A percentile compares a stretch with the other conserved stretches of the same genome.
Conservation (phyloP, 1,140 invertebrate genomes). For the Plodia interpunctella region DNA sequence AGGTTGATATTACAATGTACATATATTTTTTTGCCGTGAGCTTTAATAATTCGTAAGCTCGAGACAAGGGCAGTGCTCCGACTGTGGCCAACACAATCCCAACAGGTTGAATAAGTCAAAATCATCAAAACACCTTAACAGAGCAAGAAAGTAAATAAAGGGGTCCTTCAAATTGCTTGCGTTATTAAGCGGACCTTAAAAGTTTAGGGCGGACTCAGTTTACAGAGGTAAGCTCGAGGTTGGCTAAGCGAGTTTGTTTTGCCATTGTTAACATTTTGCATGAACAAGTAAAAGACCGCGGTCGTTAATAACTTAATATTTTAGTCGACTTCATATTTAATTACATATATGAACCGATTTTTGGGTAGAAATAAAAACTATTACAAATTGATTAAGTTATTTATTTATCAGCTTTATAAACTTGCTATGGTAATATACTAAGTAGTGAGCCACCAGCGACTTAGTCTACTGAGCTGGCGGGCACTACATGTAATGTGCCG, state of each 20-base stretch:
- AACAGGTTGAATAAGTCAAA: constrained; percentile 66
- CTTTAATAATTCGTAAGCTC: constrained; percentile 24
- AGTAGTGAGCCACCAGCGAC: background rate
- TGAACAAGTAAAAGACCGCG: constrained; percentile 24
- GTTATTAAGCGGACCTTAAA: constrained; percentile 70
- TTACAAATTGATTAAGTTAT: too few species aligned
- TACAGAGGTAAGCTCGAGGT: constrained; percentile 63
- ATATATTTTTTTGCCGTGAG: constrained; percentile 4
- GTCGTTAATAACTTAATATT: background rate
- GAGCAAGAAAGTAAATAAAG: constrained; percentile 67
- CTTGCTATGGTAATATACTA: too few species aligned
- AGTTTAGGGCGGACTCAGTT: constrained; percentile 68
- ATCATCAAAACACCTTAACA: constrained; percentile 72
- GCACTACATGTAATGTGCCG: constrained; percentile 6
- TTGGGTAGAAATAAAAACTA: too few species aligned
- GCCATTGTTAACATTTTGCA: constrained; percentile 51
- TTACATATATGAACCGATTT: too few species aligned
- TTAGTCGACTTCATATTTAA: too few species aligned
- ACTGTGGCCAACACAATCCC: constrained; percentile 31
- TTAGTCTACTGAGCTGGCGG: constrained; percentile 2
- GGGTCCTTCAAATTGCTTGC: constrained; percentile 67
- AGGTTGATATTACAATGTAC: too few species aligned
- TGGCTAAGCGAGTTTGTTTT: constrained; percentile 63
- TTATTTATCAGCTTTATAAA: too few species aligned
- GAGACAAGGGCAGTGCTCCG: constrained; percentile 19